Evolutionary conservation across 2,797 vertebrate species (phyloP).

Genomic region (Pseudochaenichthys georgianus): DNA sequence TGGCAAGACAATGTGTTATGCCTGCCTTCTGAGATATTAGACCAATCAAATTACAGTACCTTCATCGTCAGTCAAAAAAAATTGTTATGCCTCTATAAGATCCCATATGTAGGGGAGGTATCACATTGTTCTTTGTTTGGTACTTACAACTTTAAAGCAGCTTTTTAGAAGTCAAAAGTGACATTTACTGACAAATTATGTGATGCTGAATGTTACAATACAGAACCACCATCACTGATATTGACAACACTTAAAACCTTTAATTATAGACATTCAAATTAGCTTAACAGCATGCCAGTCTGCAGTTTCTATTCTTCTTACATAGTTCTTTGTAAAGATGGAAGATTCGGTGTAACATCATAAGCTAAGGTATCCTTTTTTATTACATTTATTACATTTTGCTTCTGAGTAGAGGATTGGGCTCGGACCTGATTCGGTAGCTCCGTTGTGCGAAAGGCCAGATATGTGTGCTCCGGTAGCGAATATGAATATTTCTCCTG

Average conservation of each 20-base stretch:
- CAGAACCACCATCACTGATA: not conserved
- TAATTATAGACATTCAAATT: conserved; percentile 21
- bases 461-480: conserved; percentile 10
- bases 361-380: conserved; percentile 46
- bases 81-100: no score
- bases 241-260: conserved; percentile 24
- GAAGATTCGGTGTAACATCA: conserved; percentile 48
- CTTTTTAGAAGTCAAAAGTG: no score
- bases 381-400: conserved; percentile 57
- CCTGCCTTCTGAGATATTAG: no score
- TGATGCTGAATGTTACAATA: no score
- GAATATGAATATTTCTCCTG: conserved; percentile 10
- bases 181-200: no score
- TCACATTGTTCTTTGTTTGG: no score
- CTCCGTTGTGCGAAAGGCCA: conserved; percentile 29
- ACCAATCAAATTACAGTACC: no score
- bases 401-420: conserved; percentile 34
- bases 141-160: no score
- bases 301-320: conserved; percentile 15
- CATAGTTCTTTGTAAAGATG: conserved; percentile 35
- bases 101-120: no score
- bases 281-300: conserved; percentile 1
- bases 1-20: no score
- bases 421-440: conserved; percentile 54
- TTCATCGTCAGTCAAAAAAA: no score